phyloP scores from a whole-genome alignment of 1,140 invertebrate species.

The Neodiprion virginianus region DNA sequence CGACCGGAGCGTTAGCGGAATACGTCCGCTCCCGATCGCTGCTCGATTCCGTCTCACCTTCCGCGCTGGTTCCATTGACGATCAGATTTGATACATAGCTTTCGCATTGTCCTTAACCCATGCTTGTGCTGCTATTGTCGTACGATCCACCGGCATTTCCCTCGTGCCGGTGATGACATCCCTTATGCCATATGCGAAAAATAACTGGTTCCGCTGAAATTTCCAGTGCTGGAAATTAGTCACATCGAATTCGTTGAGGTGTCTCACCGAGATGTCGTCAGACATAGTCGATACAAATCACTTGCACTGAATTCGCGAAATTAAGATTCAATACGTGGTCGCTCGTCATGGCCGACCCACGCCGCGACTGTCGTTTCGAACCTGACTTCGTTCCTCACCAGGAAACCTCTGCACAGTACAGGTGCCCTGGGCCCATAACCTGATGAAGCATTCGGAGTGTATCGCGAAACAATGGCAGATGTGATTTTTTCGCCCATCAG shows the following conservation, averaged over 20 bases:
- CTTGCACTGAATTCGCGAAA: background rate
- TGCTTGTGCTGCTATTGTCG: background rate
- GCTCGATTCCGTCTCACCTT: background rate
- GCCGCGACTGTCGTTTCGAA: background rate
- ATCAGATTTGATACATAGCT: conserved; percentile 9
- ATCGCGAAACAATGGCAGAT: conserved; percentile 16
- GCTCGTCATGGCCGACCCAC: background rate
- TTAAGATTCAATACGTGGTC: background rate
- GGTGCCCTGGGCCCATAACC: background rate
- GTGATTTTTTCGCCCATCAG: conserved; percentile 21
- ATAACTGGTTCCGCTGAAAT: background rate
- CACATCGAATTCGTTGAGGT: conserved; percentile 15
- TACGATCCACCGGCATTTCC: background rate
- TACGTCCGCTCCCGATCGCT: no score
- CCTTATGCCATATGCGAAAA: background rate
- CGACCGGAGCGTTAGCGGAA: no score
- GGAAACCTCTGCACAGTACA: background rate
- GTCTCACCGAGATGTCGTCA: conserved; percentile 4
- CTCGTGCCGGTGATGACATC: background rate
- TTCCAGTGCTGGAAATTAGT: conserved; percentile 16
- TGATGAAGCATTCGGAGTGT: background rate
- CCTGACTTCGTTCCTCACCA: background rate
- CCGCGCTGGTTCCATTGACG: conserved; percentile 14
- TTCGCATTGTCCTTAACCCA: conserved; percentile 18
- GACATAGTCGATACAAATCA: background rate